Evolutionary conservation across 2,113 vertebrate genomes (phyloP), one percentile per base, ranked within the genome.

Genomic region (Phaetusa simplex): DNA sequence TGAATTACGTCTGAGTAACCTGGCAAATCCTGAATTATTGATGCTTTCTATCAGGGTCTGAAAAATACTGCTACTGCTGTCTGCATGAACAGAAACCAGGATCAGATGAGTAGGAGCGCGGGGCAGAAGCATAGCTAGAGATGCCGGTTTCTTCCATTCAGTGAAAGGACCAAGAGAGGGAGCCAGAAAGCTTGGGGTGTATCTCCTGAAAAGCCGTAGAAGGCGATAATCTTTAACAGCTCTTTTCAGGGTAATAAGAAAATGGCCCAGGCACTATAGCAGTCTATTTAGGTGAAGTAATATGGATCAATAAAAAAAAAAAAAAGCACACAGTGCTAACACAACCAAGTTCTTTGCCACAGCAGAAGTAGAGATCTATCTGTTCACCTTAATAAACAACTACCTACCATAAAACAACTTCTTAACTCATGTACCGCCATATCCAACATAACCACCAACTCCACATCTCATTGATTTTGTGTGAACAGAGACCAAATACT

Each of bases 21-120:
- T 86, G 72, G 36, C 9, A 90, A 88, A 92, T 59, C 55, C n/a
- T 83, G 66, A 93, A 94, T 95, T 93, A 86, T 92, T 88, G 45
- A 94, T 86, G 13, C 9, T 88, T 94, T 94, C 59, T 81, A 50
- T 90, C 72, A 47, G 6, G 9, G 2, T 53, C 47, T 90, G 78
- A 86, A 93, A 94, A 94, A 86, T 72, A 58, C 11, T 58, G 8
- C 47, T 83, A 38, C 38, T 82, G 30, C 40, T 69, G 8, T 50
- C 36, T 88, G 29, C 26, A 55, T 90, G 50, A 66, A 58, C 6
- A 82, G 45, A 88, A 96, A 80, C 29, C 9, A 30, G 56, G 14
- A 93, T 79, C 56, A 73, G 21, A 43, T 45, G 29, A 87, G 30
- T 21, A n/a, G 32, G 14, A 55, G 5, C 27, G 22, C 34, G 70